Conservation (phyloP, 2,113 vertebrate genomes). For the Phalacrocorax pelagicus region DNA sequence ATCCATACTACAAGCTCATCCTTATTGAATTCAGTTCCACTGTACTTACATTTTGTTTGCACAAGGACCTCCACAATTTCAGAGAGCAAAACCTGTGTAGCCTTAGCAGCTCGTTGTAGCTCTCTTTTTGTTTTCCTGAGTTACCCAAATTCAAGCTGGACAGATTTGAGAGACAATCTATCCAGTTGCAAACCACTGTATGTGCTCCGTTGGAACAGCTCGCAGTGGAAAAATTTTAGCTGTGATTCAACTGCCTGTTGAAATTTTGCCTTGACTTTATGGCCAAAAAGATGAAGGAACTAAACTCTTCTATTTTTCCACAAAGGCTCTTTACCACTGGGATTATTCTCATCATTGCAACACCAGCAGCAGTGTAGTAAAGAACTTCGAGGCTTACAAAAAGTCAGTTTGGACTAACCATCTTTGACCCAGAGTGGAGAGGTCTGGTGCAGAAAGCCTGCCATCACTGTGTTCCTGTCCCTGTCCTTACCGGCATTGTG, state of each 20-base stretch:
- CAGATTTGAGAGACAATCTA: not conserved
- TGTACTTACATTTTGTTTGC: not conserved
- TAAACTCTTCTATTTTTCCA: not conserved
- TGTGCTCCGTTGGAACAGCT: not conserved
- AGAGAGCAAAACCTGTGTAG: not conserved
- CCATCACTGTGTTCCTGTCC: not conserved
- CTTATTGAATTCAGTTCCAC: not conserved
- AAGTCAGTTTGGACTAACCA: not conserved
- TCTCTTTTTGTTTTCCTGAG: not conserved
- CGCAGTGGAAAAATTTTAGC: not conserved
- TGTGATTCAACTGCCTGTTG: not conserved
- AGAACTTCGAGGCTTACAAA: not conserved
- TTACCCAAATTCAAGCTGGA: not conserved
- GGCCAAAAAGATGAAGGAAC: not conserved
- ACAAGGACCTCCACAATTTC: not conserved
- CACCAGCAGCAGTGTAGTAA: not conserved
- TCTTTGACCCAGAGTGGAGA: not conserved
- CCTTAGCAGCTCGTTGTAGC: not conserved
- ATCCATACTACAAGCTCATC: rapidly evolving
- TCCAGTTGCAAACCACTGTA: not conserved
- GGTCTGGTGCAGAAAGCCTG: not conserved
- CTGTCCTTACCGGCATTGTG: not conserved
- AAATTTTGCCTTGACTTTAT: not conserved
- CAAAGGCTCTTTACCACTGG: not conserved
- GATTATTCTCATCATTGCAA: not conserved